These are phyloP conservation scores for Heptranchias perlo DNA, from an alignment of 2,113 vertebrate species.

Conservation along the genomic window DNA sequence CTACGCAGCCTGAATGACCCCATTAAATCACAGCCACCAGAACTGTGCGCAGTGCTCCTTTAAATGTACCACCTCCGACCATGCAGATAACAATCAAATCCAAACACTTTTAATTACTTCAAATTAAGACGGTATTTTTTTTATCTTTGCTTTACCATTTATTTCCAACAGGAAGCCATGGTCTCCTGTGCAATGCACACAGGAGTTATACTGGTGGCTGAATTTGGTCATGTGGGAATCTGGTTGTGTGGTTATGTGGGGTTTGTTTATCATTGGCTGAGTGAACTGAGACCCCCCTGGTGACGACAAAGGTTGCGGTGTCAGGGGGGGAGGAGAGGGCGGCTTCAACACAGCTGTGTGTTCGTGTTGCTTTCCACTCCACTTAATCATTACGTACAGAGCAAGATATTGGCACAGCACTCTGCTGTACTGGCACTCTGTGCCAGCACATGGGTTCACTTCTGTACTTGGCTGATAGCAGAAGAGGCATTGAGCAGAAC, in stretches of 20 bases:
- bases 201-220: background rate
- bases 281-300: background rate
- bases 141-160: background rate
- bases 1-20: background rate
- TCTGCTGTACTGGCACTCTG: background rate
- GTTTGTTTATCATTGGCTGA: background rate
- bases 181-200: background rate
- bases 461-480: background rate
- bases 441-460: background rate
- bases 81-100: background rate
- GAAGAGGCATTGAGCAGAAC: background rate
- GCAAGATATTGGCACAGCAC: background rate
- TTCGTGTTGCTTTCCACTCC: background rate
- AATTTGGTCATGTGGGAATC: background rate
- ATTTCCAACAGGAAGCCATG: background rate
- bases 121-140: background rate
- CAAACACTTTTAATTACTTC: background rate
- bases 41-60: background rate
- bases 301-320: background rate
- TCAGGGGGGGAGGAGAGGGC: background rate
- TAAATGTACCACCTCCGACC: background rate
- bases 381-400: no score
- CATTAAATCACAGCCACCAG: background rate
- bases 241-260: background rate
- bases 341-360: background rate